phyloP scores from a whole-genome alignment of 1,140 invertebrate genomes.

The Mactra quadrangularis region DNA sequence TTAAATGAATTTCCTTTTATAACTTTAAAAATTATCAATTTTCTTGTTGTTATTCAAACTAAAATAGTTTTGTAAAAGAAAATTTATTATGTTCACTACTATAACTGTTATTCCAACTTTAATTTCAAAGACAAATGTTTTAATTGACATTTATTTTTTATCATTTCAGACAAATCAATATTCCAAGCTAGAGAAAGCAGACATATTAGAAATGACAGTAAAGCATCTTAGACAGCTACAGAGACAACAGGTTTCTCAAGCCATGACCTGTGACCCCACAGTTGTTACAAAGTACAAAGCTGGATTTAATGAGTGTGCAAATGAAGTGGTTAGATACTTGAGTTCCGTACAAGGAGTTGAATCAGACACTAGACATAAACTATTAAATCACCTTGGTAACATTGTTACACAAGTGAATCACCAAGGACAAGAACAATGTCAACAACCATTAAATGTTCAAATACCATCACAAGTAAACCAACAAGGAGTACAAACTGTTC shows the following conservation, averaged over 20 bases:
- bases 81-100: too few relatives aligned
- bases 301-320: conserved; percentile 94
- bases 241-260: conserved; percentile 73
- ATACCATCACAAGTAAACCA: conserved; percentile 23
- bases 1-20: too few relatives aligned
- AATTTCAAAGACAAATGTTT: too few relatives aligned
- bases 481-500: conserved; percentile 28
- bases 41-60: too few relatives aligned
- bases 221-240: conserved; percentile 88
- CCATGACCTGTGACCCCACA: conserved; percentile 91
- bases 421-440: conserved; percentile 1
- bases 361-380: conserved; percentile 85
- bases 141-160: too few relatives aligned
- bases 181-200: conserved; percentile 98
- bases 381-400: conserved; percentile 66
- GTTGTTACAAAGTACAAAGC: conserved; percentile 93
- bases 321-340: conserved; percentile 93
- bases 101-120: too few relatives aligned
- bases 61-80: too few relatives aligned
- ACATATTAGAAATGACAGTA: conserved; percentile 98
- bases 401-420: conserved; percentile 32
- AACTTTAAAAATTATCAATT: too few relatives aligned
- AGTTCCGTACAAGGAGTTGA: conserved; percentile 93
- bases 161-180: conserved; percentile 90
- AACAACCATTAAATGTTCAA: conserved; percentile 59